Conservation (phyloP, 2,888 invertebrate genomes). For the Eristalinus sepulchralis region DNA sequence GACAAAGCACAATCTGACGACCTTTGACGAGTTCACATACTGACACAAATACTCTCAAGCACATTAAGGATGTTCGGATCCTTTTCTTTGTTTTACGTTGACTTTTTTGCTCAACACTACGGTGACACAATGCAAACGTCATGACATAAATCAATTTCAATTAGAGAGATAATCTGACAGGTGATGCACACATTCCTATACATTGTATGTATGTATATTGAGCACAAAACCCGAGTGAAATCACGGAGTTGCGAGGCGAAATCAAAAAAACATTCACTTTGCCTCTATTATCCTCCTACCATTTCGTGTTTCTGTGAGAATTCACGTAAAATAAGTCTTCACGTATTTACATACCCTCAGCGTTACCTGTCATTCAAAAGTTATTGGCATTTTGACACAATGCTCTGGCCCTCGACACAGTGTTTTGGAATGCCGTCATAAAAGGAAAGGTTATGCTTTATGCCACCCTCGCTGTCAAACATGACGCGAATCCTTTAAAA, state of each 20-base stretch:
- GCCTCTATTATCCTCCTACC: neutral
- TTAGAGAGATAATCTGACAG: constrained; percentile 39
- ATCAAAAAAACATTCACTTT: neutral
- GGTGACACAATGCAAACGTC: constrained; percentile 5
- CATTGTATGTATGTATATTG: no score
- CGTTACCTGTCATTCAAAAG: constrained; percentile 20
- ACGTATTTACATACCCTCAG: constrained; percentile 1
- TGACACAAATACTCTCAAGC: neutral
- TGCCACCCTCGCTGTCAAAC: neutral
- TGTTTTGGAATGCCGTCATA: neutral
- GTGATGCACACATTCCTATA: neutral
- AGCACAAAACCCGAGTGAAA: neutral
- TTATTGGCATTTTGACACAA: constrained; percentile 47
- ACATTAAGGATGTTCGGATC: neutral
- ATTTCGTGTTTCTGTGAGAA: neutral
- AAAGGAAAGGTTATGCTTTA: neutral
- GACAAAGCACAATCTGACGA: constrained; percentile 1
- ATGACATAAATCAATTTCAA: constrained; percentile 51
- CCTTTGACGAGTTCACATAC: neutral
- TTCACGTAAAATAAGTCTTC: neutral
- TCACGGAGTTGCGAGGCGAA: neutral
- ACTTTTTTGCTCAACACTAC: neutral
- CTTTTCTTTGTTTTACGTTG: neutral
- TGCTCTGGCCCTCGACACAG: neutral
- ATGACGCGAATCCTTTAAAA: constrained; percentile 3